Evolutionary conservation across 2,888 invertebrate species (phyloP), one percentile per base, ranked within the genome.

Genomic region (Exocentrus adspersus): DNA sequence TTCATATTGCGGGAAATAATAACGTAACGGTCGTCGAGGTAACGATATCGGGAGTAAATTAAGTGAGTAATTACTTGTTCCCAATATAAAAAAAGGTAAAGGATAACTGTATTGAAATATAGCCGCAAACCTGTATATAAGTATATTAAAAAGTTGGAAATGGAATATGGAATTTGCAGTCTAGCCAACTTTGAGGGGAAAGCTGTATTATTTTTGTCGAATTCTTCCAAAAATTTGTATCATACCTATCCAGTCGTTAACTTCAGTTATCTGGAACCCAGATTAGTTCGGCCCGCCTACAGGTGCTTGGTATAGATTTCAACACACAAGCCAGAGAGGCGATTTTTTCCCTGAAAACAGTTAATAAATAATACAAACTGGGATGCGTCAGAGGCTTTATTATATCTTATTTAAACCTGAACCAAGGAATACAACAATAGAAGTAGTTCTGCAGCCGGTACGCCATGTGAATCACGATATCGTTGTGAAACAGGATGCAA

Each of bases 401-500:
- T 51, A 51, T 32, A 48, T 21, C 14, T 9, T 12, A 48, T 19
- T 48, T 48, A 28, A 48, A 28, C 14, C n/a, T 46, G n/a, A 30
- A 30, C 28, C 17, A 51, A 51, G 9, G 30, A 16, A 16, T 19
- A 32, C 32, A 51, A 51, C 51, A 51, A 51, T 51, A 51, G 51
- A 51, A 51, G 17, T 51, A 51, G 37, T 32, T 48, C n/a, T 20
- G 51, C 30, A 30, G 46, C 9, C 37, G 42, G 41, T 24, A 62
- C 50, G 61, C 52, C 56, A 72, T 68, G 68, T 66, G 70, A 70
- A 70, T 66, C 66, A 70, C 62, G 62, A 58, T 64, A 70, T 58
- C 60, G 65, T 70, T 70, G 71, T 69, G 68, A 72, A 72, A 72
- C 73, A 72, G 73, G 73, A 73, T 73, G 73, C 73, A 72, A 73